phyloP scores from a whole-genome alignment of 2,113 vertebrate genomes.

The Trochalopteron elliotii region DNA sequence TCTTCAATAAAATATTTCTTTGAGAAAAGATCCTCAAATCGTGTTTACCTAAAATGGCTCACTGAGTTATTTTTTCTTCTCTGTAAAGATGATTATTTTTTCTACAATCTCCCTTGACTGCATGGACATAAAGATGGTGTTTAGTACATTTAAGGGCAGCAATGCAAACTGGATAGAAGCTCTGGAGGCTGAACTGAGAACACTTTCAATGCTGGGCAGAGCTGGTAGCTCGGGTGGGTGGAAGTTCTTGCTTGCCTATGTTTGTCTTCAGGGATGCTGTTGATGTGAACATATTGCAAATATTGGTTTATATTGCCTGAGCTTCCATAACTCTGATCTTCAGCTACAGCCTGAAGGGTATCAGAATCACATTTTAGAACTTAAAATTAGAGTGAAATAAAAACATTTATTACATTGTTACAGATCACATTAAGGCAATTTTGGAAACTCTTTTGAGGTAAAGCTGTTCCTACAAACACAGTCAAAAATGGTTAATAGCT shows the following conservation, averaged over 20 bases:
- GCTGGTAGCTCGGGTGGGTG: not conserved
- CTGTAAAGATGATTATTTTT: not conserved
- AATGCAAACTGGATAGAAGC: not conserved
- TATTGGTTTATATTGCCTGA: not conserved
- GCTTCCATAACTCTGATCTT: not conserved
- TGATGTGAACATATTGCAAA: not conserved
- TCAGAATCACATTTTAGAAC: not conserved
- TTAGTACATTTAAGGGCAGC: not conserved
- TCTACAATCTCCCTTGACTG: not conserved
- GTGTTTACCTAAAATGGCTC: not conserved
- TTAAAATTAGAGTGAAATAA: not conserved
- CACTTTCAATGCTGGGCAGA: not conserved
- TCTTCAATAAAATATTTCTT: not conserved
- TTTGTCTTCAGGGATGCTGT: not conserved
- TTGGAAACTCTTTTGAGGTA: not conserved
- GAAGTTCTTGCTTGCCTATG: not conserved
- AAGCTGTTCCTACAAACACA: not conserved
- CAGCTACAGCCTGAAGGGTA: not conserved
- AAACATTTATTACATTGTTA: not conserved
- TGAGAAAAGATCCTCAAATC: not conserved
- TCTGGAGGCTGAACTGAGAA: not conserved
- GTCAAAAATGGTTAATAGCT: not conserved
- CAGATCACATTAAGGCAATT: not conserved
- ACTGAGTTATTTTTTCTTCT: not conserved
- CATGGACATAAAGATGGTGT: not conserved